Percentiles rank a stretch among this genome's conserved stretches.
Conservation (phyloP, 2,888 invertebrate genomes). For the Smittia sp. region DNA sequence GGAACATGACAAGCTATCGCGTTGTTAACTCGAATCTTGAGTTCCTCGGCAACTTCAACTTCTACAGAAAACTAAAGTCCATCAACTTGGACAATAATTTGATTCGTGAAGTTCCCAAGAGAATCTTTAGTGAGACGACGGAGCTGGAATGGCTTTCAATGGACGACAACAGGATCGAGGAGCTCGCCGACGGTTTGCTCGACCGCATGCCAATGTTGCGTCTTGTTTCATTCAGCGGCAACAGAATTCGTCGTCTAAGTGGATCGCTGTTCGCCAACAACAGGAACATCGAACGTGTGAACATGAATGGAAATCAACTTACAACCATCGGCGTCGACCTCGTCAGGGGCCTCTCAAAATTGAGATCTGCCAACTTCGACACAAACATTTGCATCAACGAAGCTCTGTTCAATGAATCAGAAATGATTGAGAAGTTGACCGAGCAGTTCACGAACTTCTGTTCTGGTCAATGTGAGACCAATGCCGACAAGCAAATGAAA, state of each 20-base stretch:
- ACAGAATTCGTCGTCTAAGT: not conserved
- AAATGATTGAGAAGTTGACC: not conserved
- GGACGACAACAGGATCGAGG: not conserved
- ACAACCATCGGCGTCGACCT: not conserved
- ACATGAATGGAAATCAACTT: not conserved
- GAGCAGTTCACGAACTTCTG: not conserved
- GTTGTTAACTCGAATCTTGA: not conserved
- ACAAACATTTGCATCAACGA: constrained; percentile 23
- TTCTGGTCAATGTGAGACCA: not conserved
- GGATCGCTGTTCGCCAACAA: not conserved
- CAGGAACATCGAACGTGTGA: not conserved
- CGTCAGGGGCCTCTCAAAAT: not conserved
- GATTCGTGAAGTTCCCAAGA: not conserved
- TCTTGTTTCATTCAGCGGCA: not conserved
- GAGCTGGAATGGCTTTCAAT: constrained; percentile 1
- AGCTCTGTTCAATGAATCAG: not conserved
- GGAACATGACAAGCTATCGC: not conserved
- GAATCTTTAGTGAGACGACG: not conserved
- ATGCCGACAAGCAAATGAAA: too few species aligned
- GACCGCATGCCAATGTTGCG: not conserved
- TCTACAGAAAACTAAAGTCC: not conserved
- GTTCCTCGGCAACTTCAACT: not conserved
- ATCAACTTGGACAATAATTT: not conserved
- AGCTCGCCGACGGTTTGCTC: not conserved
- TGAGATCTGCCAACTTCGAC: not conserved